These are phyloP conservation scores for Bovichtus variegatus DNA, from an alignment of 2,797 vertebrate genomes.

Conservation along the genomic window DNA sequence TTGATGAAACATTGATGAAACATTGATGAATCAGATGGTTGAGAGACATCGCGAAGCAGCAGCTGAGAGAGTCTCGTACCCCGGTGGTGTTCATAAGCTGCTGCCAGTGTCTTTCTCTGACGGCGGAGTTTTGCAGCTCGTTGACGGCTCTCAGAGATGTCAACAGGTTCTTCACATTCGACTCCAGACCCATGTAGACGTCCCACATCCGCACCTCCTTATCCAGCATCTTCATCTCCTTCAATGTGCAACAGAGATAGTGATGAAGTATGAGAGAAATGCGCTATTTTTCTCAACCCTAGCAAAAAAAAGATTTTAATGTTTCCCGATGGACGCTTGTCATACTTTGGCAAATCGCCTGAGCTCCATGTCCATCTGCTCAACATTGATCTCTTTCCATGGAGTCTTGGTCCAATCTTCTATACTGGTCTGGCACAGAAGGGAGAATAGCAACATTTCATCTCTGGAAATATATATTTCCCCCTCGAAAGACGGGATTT, in stretches of 20 bases:
- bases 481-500: background rate
- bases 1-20: slow-evolving; percentile 7
- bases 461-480: slow-evolving; percentile 7
- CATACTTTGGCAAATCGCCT: slow-evolving; percentile 89
- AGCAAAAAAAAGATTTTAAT: background rate
- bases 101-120: slow-evolving; percentile 85
- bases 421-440: slow-evolving; percentile 83
- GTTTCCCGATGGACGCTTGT: background rate
- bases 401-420: slow-evolving; percentile 91
- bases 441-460: slow-evolving; percentile 20
- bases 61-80: slow-evolving; percentile 48
- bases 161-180: slow-evolving; percentile 83
- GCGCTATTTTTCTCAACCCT: background rate
- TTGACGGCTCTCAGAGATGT: slow-evolving; percentile 87
- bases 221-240: slow-evolving; percentile 87
- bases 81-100: slow-evolving; percentile 85
- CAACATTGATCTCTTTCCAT: slow-evolving; percentile 92
- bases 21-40: slow-evolving; percentile 4
- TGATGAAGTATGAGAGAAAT: background rate
- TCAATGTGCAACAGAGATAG: slow-evolving; percentile 7
- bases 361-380: slow-evolving; percentile 92
- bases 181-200: slow-evolving; percentile 80
- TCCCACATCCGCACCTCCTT: slow-evolving; percentile 85
- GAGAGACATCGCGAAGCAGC: slow-evolving; percentile 15
- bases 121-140: slow-evolving; percentile 82